Percentiles rank a stretch among this genome's conserved stretches.
phyloP scores from a whole-genome alignment of 2,113 vertebrate species.

The Myotis lucifugus region DNA sequence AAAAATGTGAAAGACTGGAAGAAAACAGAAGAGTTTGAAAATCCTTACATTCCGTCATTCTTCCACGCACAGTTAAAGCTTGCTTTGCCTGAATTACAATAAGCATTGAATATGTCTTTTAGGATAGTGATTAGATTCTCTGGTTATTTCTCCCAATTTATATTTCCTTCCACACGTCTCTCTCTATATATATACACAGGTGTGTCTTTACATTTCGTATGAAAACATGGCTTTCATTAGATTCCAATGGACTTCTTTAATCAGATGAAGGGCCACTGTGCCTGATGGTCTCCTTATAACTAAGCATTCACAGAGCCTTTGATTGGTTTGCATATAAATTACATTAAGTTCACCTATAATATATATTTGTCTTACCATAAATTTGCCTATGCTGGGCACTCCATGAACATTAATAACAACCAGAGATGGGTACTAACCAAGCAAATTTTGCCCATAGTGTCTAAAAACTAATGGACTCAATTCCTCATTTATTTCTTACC shows the following conservation, averaged over 20 bases:
- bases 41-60: background rate
- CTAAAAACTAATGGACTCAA: constrained; percentile 35
- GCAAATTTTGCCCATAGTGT: background rate
- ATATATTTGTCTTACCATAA: background rate
- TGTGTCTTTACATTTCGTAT: background rate
- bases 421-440: background rate
- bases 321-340: background rate
- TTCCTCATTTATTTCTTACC: constrained; percentile 49
- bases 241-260: background rate
- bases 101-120: background rate
- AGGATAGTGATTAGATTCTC: background rate
- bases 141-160: background rate
- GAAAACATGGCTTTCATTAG: constrained; percentile 7
- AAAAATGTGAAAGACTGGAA: background rate
- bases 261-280: background rate
- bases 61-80: background rate
- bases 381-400: background rate
- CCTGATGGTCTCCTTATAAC: background rate
- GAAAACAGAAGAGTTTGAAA: background rate
- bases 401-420: background rate
- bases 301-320: background rate
- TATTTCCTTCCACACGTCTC: background rate
- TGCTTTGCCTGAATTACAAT: background rate
- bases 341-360: background rate
- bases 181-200: background rate